Evolutionary conservation across 2,888 invertebrate species (phyloP).

Genomic region (Odontothrips loti): DNA sequence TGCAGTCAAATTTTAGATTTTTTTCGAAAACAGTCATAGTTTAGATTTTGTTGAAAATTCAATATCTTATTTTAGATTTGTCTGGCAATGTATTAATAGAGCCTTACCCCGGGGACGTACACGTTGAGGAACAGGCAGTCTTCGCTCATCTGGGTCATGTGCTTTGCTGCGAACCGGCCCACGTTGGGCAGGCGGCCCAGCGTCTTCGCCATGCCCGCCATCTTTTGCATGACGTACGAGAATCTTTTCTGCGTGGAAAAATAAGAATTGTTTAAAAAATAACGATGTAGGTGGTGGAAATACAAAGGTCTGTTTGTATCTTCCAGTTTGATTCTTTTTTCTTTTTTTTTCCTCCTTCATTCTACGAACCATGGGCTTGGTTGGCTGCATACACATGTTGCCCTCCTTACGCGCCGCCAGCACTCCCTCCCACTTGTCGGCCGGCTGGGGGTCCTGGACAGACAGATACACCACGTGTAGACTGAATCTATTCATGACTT

Average conservation of each 20-base stretch:
- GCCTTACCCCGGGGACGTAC: neutral
- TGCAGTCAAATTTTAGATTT: too few relatives aligned
- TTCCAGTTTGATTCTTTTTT: neutral
- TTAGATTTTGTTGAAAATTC: too few relatives aligned
- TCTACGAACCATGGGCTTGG: neutral
- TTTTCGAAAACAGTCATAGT: too few relatives aligned
- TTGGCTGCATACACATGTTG: neutral
- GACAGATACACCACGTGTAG: too few relatives aligned
- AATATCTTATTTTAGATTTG: too few relatives aligned
- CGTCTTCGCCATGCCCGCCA: neutral
- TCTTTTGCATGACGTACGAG: neutral
- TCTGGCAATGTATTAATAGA: neutral
- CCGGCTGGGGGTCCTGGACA: neutral
- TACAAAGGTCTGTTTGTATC: too few relatives aligned
- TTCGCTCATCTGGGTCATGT: neutral
- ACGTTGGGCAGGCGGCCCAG: neutral
- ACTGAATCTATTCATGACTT: too few relatives aligned
- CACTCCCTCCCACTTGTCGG: neutral
- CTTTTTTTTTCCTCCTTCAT: neutral
- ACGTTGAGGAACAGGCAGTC: conserved; percentile 15
- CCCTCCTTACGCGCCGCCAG: neutral
- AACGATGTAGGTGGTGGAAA: too few relatives aligned
- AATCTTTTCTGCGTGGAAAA: neutral
- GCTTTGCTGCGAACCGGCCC: neutral
- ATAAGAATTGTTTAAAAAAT: neutral